Percentiles rank a stretch among this genome's conserved stretches.
Conservation (phyloP, 1,140 invertebrate species). For the Zaprionus taronus region DNA sequence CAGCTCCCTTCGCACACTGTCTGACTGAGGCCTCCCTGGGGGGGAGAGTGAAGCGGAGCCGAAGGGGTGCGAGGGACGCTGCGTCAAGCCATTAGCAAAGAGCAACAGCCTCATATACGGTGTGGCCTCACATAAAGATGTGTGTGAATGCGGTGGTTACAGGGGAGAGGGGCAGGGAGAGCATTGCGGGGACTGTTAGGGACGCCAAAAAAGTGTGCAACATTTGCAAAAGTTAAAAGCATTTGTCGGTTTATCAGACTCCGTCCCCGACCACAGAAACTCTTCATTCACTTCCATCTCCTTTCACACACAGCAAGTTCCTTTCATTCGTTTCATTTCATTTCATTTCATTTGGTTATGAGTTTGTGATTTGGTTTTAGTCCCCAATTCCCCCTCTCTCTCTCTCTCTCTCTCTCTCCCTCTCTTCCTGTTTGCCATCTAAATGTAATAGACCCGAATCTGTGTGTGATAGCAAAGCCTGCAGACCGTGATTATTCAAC, state of each 20-base stretch:
- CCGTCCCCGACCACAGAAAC: slow-evolving; percentile 15
- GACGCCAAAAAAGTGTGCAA: slow-evolving; percentile 64
- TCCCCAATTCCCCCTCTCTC: not conserved
- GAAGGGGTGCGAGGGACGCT: not conserved
- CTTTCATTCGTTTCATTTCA: slow-evolving; percentile 53
- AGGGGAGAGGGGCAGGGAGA: accelerated
- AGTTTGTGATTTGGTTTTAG: slow-evolving; percentile 30
- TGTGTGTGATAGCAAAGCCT: not conserved
- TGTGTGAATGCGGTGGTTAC: not conserved
- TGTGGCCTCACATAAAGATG: slow-evolving; percentile 1
- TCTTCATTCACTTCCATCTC: slow-evolving; percentile 5
- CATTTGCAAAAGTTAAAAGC: slow-evolving; percentile 73
- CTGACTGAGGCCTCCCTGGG: slow-evolving; percentile 29
- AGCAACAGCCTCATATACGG: slow-evolving; percentile 54
- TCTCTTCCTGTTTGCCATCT: not conserved
- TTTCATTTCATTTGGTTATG: slow-evolving; percentile 22
- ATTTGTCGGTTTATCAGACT: slow-evolving; percentile 56
- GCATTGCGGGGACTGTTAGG: not conserved
- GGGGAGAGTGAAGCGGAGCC: slow-evolving; percentile 32
- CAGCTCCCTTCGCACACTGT: slow-evolving; percentile 16
- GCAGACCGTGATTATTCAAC: slow-evolving; percentile 1
- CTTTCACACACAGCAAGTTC: slow-evolving; percentile 22
- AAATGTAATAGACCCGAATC: not conserved
- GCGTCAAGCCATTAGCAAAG: slow-evolving; percentile 65
- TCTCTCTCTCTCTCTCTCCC: not conserved